phyloP scores from a whole-genome alignment of 2,797 vertebrate genomes.

The Discoglossus pictus region DNA sequence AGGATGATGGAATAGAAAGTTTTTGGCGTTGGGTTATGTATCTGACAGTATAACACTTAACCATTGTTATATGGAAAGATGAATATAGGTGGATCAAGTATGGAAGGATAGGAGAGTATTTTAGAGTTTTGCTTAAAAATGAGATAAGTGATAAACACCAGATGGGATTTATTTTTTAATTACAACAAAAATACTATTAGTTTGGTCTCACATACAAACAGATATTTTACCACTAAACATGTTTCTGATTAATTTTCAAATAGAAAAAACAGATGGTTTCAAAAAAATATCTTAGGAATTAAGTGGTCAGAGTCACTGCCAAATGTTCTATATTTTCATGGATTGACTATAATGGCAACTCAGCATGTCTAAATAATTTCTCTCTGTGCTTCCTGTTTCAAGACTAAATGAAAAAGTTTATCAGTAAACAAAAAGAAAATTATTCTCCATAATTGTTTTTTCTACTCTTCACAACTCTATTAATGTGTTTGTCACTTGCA shows the following conservation, averaged over 20 bases:
- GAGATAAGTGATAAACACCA: too few relatives aligned
- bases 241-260: not conserved
- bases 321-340: slow-evolving; percentile 10
- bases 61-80: too few relatives aligned
- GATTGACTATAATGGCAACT: not conserved
- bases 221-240: not conserved
- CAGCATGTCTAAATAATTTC: slow-evolving; percentile 10
- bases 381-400: slow-evolving; percentile 3
- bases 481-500: slow-evolving; percentile 18
- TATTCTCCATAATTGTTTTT: not conserved
- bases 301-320: not conserved
- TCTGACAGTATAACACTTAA: too few relatives aligned
- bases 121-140: too few relatives aligned
- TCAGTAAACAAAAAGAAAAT: slow-evolving; percentile 15
- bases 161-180: too few relatives aligned
- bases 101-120: too few relatives aligned
- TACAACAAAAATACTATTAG: slow-evolving; percentile 7
- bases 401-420: slow-evolving; percentile 4
- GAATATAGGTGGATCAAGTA: too few relatives aligned
- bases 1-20: too few relatives aligned
- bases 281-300: slow-evolving; percentile 5
- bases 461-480: not conserved
- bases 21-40: too few relatives aligned
- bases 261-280: not conserved
- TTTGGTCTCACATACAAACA: not conserved